Conservation (phyloP, 2,113 vertebrate genomes). For the Alaudala cheleensis region DNA sequence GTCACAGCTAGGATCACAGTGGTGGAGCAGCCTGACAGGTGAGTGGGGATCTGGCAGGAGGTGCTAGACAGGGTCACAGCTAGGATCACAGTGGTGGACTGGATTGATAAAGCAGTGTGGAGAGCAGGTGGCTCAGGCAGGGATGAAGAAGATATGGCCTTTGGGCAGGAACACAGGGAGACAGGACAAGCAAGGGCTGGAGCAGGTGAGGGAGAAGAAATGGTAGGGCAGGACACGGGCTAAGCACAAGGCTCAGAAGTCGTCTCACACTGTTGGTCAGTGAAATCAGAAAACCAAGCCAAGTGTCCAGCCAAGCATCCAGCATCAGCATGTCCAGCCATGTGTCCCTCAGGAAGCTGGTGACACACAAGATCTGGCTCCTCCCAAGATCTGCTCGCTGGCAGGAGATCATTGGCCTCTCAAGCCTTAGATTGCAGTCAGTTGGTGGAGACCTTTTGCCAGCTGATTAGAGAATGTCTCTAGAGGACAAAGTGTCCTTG, state of each 20-base stretch:
- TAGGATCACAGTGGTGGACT: too few species aligned
- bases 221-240: background rate
- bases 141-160: background rate
- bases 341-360: accelerated
- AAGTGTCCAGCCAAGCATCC: background rate
- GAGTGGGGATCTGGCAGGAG: background rate
- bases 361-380: background rate
- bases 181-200: background rate
- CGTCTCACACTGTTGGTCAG: accelerated
- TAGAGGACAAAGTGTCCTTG: background rate
- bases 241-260: accelerated
- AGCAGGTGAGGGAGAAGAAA: accelerated
- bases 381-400: background rate
- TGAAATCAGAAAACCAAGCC: background rate
- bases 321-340: accelerated
- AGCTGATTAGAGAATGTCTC: accelerated
- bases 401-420: accelerated
- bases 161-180: background rate
- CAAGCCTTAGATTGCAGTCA: accelerated
- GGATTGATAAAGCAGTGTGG: too few species aligned
- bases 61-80: too few species aligned
- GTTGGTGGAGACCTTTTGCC: background rate
- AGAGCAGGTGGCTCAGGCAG: too few species aligned
- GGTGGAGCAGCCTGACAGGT: accelerated
- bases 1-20: too few species aligned